Evolutionary conservation across 1,140 invertebrate species (phyloP), one percentile per base, ranked within the genome.

Genomic region (Platorchestia sp.): DNA sequence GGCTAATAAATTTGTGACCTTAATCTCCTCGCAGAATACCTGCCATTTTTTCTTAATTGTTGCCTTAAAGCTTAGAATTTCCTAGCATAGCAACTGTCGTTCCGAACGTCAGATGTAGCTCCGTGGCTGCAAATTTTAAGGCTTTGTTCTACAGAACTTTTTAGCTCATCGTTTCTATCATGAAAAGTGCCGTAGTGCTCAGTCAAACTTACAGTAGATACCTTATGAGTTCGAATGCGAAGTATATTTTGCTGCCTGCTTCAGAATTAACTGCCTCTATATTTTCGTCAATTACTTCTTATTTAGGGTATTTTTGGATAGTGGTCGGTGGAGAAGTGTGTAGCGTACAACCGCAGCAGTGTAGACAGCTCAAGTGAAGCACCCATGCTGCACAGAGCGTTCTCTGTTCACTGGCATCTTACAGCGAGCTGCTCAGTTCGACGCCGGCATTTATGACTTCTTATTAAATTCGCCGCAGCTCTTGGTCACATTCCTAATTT

Each of bases 321-420:
- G 59, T 75, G 59, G 10, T 75, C 36, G 36, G 59, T 36, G 27
- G 1, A 75, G 59, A 75, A 75, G 59, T 36, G 59, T 75, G 59
- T 75, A 75, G 59, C 59, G 59, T 22, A 75, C 59, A 75, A 22
- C 59, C 59, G 59, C 59, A 75, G 59, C 59, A 75, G 10, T 36
- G 59, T 75, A 75, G 59, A 75, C 59, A 75, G 59, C 59, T 75
- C 59, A 75, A 75, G 59, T 75, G 59, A 75, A 75, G 59, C 59
- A 75, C 14, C 14, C 59, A 7, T 3, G 59, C n/a, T 75, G 59
- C 10, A 75, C 59, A 75, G 59, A 75, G 59, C 59, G 10, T 10
- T 36, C 59, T 75, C 59, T 75, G 59, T 75, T 75, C 59, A 27
- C 59, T 75, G 59, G 59, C 59, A 75, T 75, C 59, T 75, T 10